Evolutionary conservation across 2,888 invertebrate genomes (phyloP).

Genomic region (Hipparchia semele): DNA sequence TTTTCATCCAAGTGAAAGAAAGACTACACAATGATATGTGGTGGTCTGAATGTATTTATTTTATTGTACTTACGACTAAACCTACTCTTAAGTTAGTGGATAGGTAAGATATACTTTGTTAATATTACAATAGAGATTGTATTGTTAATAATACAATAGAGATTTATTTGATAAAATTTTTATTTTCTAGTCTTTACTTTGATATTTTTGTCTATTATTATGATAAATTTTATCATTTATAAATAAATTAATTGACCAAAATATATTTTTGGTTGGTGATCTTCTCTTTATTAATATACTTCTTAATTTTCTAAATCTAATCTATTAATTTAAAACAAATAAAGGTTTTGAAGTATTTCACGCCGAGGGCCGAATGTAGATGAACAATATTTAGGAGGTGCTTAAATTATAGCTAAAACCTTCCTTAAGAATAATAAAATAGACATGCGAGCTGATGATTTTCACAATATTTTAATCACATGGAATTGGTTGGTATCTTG

Average conservation of each 20-base stretch:
- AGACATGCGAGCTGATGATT: no score
- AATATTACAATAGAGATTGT: not conserved
- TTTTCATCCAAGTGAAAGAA: slow-evolving; percentile 19
- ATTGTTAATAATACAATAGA: slow-evolving; percentile 15
- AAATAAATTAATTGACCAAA: no score
- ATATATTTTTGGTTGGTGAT: not conserved
- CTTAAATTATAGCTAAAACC: no score
- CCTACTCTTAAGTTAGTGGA: slow-evolving; percentile 9
- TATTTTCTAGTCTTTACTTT: slow-evolving; percentile 41
- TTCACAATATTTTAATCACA: no score
- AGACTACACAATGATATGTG: slow-evolving; percentile 28
- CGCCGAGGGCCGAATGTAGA: no score
- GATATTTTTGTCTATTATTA: slow-evolving; percentile 19
- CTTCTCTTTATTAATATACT: not conserved
- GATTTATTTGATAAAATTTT: slow-evolving; percentile 34
- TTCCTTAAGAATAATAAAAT: no score
- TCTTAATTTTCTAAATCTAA: no score
- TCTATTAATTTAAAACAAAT: no score
- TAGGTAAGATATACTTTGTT: slow-evolving; percentile 19
- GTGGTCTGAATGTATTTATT: slow-evolving; percentile 28
- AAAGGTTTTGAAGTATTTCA: no score
- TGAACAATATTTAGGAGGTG: no score
- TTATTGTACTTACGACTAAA: slow-evolving; percentile 31
- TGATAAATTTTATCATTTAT: not conserved
- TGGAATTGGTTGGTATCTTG: no score